A percentile compares a stretch with the other conserved stretches of the same genome.
Evolutionary conservation across 1,140 invertebrate species (phyloP).

Genomic region (Listronotus oregonensis): DNA sequence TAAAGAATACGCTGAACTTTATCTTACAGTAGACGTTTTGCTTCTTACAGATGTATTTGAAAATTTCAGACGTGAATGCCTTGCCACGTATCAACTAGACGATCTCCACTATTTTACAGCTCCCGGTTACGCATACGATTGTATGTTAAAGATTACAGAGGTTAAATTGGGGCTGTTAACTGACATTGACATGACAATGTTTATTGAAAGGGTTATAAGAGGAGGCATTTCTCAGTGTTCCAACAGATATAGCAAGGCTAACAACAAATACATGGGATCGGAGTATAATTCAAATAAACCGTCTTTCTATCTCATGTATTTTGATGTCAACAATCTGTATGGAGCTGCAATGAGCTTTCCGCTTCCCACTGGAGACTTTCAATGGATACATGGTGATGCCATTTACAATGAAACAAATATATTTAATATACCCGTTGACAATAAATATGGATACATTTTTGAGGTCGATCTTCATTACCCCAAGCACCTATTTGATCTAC

Average conservation of each 20-base stretch:
- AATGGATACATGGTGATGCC: slow-evolving; percentile 53
- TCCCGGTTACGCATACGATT: slow-evolving; percentile 55
- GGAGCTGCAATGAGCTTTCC: slow-evolving; percentile 57
- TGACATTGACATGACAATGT: slow-evolving; percentile 35
- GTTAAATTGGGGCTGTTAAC: slow-evolving; percentile 58
- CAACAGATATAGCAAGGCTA: too few relatives aligned
- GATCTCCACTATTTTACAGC: slow-evolving; percentile 53
- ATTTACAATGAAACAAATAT: slow-evolving; percentile 17
- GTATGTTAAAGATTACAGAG: slow-evolving; percentile 54
- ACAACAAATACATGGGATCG: too few relatives aligned
- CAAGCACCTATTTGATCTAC: slow-evolving; percentile 46
- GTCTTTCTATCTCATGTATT: slow-evolving; percentile 49
- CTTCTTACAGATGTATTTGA: slow-evolving; percentile 59
- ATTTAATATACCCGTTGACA: slow-evolving; percentile 48
- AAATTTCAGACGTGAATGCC: slow-evolving; percentile 54
- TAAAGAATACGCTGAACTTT: slow-evolving; percentile 56
- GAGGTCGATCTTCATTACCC: slow-evolving; percentile 56
- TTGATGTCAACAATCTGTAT: slow-evolving; percentile 63
- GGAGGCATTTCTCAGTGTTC: too few relatives aligned
- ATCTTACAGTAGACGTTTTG: slow-evolving; percentile 55
- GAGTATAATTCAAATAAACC: slow-evolving; percentile 5
- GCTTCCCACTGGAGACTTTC: slow-evolving; percentile 56
- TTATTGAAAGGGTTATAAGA: slow-evolving; percentile 41
- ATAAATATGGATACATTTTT: slow-evolving; percentile 59
- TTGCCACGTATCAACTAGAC: slow-evolving; percentile 51